phyloP scores from a whole-genome alignment of 2,113 vertebrate genomes.

The Hymenochirus boettgeri region DNA sequence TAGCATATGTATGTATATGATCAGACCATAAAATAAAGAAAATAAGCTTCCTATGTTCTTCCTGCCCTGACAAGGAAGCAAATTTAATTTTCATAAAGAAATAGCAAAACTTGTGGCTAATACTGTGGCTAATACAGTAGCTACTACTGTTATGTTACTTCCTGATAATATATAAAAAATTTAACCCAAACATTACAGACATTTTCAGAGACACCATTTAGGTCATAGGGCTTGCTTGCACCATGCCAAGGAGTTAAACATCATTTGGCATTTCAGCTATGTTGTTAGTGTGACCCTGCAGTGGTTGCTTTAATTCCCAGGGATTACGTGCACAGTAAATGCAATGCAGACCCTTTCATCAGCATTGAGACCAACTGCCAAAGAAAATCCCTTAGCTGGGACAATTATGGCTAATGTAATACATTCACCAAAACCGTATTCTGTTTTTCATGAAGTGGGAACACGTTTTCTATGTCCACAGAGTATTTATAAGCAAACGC shows the following conservation, averaged over 20 bases:
- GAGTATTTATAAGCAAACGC: conserved; percentile 34
- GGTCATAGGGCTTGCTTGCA: background rate
- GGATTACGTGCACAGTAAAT: conserved; percentile 25
- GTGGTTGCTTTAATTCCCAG: conserved; percentile 10
- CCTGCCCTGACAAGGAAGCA: too few relatives aligned
- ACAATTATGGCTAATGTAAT: conserved; percentile 35
- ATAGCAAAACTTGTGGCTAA: too few relatives aligned
- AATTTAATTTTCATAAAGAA: too few relatives aligned
- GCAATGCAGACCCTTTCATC: conserved; percentile 12
- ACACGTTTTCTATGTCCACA: conserved; percentile 33
- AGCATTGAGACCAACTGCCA: conserved; percentile 19
- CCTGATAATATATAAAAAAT: background rate
- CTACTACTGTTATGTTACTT: too few relatives aligned
- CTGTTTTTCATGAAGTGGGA: conserved; percentile 38
- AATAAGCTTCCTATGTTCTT: too few relatives aligned
- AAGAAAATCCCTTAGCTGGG: conserved; percentile 27
- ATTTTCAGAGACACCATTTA: background rate
- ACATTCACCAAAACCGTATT: conserved; percentile 29
- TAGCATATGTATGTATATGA: too few relatives aligned
- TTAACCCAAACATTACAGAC: background rate
- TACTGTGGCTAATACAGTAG: too few relatives aligned
- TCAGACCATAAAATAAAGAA: too few relatives aligned
- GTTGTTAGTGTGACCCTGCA: conserved; percentile 7
- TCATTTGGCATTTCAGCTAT: conserved; percentile 1
- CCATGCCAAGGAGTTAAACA: background rate